Evolutionary conservation across 2,797 vertebrate genomes (phyloP), one percentile per base, ranked within the genome.

Genomic region (Ciconia nigra): DNA sequence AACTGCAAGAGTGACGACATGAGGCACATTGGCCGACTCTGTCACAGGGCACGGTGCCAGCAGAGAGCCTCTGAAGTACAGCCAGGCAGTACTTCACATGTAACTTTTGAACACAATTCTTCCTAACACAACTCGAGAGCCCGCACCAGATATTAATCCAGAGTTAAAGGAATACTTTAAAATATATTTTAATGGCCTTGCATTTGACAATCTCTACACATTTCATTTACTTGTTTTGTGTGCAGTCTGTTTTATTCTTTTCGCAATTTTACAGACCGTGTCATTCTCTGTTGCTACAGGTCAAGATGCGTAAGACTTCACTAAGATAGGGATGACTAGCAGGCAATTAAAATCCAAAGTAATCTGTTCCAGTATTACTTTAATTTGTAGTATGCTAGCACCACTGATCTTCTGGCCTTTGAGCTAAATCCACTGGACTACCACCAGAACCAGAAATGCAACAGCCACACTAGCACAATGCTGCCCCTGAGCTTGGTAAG

Each of bases 41-140:
- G 37, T 58, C 46, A 21, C 15, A 58, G 15, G 19, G 39, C 28
- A n/a, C 5, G 3, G 39, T 4, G 16, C 39, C 77, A 89, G 66
- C 44, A 62, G 15, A 57, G 33, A 14, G 6, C 24, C 29, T 57
- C 47, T 49, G 25, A 81, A 55, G 22, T 4, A 29, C 54, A 61
- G 65, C 5, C 37, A 86, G n/a, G 31, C 29, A 59, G 18, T 12
- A 52, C 16, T 76, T 70, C 31, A 80, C 24, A 5, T 0, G 0
- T 5, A 51, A 65, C 49, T 78, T 67, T 2, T 41, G 26, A 90
- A 71, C 21, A 31, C 20, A 37, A 11, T 15, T 71, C 39, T 69
- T 91, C 51, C 44, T 29, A 82, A 52, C 5, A 15, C 3, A 0
- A 41, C 41, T 69, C 41, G 35, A 62, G 29, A 79, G 28, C 2